Evolutionary conservation across 2,888 invertebrate species (phyloP), one percentile per base, ranked within the genome.

Genomic region (Melieria omissa): DNA sequence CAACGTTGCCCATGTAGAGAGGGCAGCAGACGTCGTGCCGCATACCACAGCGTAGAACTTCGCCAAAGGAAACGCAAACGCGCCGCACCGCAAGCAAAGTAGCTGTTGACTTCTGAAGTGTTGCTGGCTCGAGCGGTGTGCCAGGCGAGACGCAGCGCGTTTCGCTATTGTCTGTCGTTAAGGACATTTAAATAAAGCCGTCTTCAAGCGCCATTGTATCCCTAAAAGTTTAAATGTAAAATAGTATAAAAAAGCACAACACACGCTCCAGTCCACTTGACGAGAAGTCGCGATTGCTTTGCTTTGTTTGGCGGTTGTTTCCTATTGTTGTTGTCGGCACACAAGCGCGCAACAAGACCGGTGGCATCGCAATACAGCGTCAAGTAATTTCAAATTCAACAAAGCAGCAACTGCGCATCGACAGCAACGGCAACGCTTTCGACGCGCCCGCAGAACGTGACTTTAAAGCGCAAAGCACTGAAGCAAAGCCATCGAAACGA

Each of bases 391-490:
- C 29, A 29, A 29, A 29, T 29, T 29, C 52, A 52, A 8, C 52
- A 52, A 12, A 52, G 9, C 14, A 52, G 52, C 52, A 52, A 52
- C 52, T n/a, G 52, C 52, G 14, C 14, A 52, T n/a, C 52, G 14
- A 52, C 52, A 52, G 52, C n/a, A 52, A 52, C n/a, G 8, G 12
- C 52, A 52, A 16, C 16, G 16, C 16, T 16, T 16, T 16, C 16
- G 16, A 16, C 16, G 16, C 16, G 16, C 16, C 16, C 67, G 47
- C 47, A 12, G 52, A 67, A 61, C 67, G 60, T 66, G 66, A 66
- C 66, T 66, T 57, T 41, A 58, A 49, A 46, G 66, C 60, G 66
- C 60, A 49, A 58, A 44, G 60, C 67, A 67, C 44, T 61, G 61
- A 61, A 61, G 60, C 60, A 44, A 67, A 67, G 52, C 58, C 12